Evolutionary conservation across 2,797 vertebrate species (phyloP), one percentile per base, ranked within the genome.

Genomic region (Microctenopoma steveboyesi): DNA sequence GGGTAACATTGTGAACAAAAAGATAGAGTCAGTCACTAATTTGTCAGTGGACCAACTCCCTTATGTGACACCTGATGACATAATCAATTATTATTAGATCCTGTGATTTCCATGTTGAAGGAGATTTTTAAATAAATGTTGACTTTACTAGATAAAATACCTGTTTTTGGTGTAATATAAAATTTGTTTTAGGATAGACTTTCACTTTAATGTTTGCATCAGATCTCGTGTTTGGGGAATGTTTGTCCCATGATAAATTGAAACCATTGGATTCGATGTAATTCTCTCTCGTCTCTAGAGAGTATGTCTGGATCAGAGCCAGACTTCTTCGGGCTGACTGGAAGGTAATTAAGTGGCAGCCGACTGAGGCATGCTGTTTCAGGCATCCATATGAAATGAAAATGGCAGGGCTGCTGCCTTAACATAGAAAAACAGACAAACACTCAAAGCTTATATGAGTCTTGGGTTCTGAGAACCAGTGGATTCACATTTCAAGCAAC

Each of bases 311-410:
- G 89, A 91, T 82, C 73, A 69, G n/a, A 87, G 88, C 91, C 89
- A 92, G 83, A 84, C 81, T 83, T 82, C 82, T 78, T 72, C 85
- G 84, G 85, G 83, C 83, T 82, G 84, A 88, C 80, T 87, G 80
- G 81, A 87, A 89, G 89, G 84, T 93, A 92, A 91, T 92, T 92
- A 93, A 92, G 83, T 91, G 86, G 86, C 89, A 91, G 89, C 82
- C 88, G 90, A 89, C 75, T 88, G 86, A 85, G 88, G 71, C 86
- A 82, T 82, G 84, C 89, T 92, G 90, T 86, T 90, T 88, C 86
- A 89, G 85, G 81, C 81, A 81, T 86, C 62, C 40, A 7, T 78
- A 86, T 85, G 84, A 90, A 87, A 87, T 84, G 76, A 86, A 82
- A 82, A 85, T 78, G 70, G 81, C 59, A 74, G 64, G 47, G 51